Evolutionary conservation across 2,888 invertebrate species (phyloP), one percentile per base, ranked within the genome.

Genomic region (Syrphus vitripennis): DNA sequence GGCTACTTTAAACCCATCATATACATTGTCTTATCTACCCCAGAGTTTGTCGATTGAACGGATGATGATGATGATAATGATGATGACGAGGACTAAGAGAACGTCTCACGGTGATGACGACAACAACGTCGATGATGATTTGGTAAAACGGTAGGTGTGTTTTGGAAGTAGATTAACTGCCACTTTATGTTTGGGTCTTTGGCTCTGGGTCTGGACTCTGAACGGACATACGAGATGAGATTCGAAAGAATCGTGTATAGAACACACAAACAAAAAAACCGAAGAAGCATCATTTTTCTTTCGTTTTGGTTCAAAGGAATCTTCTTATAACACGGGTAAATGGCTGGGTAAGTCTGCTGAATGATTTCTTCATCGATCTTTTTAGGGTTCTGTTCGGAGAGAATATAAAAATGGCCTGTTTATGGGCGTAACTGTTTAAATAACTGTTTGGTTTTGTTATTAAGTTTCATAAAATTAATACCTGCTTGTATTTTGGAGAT

Each of bases 111-210:
- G n/a, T 16, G 55, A 10, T 1, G 16, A 59, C 24, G 40, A 40
- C 16, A 45, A 63, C 63, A 6, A 24, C 12, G 50, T 24, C 48
- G 42, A 14, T 16, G 67, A 83, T 78, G 77, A 37, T 61, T 74
- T 78, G 42, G 78, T 67, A 83, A 71, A 76, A 84, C 84, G 86
- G 82, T 86, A 82, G 86, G 86, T 86, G 86, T 86, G 82, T 82
- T 82, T 77, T 78, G 63, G 79, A 83, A 71, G 83, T 79, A 72
- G 86, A 81, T 72, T 77, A 81, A 69, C 81, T 81, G 81, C 81
- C 82, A 83, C 78, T 79, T 74, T 63, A 74, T 45, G 83, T 78
- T 79, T 70, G 78, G 61, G 67, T 59, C 45, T n/a, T 69, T 61
- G 40, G 70, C 21, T 55, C 42, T 67, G 61, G n/a, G 67, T 59